Percentiles rank a stretch among this genome's conserved stretches.
Evolutionary conservation across 2,113 vertebrate genomes (phyloP).

Genomic region (Microcebus murinus): DNA sequence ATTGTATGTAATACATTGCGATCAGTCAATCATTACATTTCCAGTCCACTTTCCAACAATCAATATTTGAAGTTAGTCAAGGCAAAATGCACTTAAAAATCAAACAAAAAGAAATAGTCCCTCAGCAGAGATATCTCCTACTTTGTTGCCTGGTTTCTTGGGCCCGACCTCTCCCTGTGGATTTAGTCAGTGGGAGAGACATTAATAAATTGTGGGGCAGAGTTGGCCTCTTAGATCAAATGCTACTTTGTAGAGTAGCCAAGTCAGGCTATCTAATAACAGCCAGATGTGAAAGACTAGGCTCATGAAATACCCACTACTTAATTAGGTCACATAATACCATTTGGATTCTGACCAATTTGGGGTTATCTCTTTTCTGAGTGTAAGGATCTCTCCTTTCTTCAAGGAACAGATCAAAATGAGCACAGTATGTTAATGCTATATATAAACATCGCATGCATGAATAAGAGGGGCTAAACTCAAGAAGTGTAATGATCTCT

Average conservation of each 20-base stretch:
- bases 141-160: slow-evolving; percentile 52
- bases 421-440: slow-evolving; percentile 9
- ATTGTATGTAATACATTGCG: slow-evolving; percentile 88
- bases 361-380: slow-evolving; percentile 49
- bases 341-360: slow-evolving; percentile 57
- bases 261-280: slow-evolving; percentile 64
- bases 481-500: slow-evolving; percentile 7
- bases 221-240: slow-evolving; percentile 54
- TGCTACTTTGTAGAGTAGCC: slow-evolving; percentile 53
- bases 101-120: slow-evolving; percentile 67
- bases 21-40: slow-evolving; percentile 85
- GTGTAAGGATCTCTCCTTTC: slow-evolving; percentile 39
- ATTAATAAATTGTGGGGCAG: slow-evolving; percentile 37
- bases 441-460: slow-evolving; percentile 20
- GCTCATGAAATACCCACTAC: slow-evolving; percentile 36
- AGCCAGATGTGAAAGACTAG: slow-evolving; percentile 69
- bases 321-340: slow-evolving; percentile 63
- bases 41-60: slow-evolving; percentile 85
- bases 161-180: slow-evolving; percentile 9
- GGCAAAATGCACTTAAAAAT: slow-evolving; percentile 70
- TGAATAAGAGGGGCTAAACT: slow-evolving; percentile 45
- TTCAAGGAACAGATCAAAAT: slow-evolving; percentile 58
- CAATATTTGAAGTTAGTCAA: slow-evolving; percentile 79
- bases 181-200: slow-evolving; percentile 56
- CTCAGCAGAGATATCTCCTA: slow-evolving; percentile 37